These are phyloP conservation scores for Varanus komodoensis DNA, from an alignment of 2,113 vertebrate species.

Conservation along the genomic window DNA sequence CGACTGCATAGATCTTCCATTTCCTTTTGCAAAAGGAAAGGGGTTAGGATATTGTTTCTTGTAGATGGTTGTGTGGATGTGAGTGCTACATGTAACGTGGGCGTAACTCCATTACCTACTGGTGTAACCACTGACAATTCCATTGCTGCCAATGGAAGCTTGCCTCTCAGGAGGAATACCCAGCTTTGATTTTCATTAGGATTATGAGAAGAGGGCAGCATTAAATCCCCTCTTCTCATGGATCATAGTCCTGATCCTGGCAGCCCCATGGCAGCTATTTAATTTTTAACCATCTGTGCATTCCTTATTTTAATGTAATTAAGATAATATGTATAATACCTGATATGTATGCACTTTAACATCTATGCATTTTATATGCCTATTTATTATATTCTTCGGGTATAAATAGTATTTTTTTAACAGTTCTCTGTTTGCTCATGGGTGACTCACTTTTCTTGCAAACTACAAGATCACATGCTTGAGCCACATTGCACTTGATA, in stretches of 20 bases:
- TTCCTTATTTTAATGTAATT: neutral
- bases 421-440: neutral
- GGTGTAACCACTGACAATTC: neutral
- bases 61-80: neutral
- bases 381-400: neutral
- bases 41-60: constrained; percentile 3
- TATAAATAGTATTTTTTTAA: neutral
- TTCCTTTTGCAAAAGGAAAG: constrained; percentile 41
- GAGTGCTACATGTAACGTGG: neutral
- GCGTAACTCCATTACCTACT: neutral
- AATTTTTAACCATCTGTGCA: neutral
- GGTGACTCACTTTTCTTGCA: neutral
- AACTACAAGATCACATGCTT: neutral
- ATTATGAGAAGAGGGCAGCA: too few relatives aligned
- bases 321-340: neutral
- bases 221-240: neutral
- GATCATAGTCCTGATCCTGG: neutral
- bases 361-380: neutral
- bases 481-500: neutral
- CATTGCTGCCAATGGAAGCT: neutral
- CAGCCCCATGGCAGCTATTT: neutral
- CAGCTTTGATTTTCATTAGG: neutral
- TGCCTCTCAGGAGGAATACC: neutral
- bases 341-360: neutral
- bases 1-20: constrained; percentile 51